These are phyloP conservation scores for Tipula helvola DNA, from an alignment of 2,888 invertebrate genomes.

Conservation along the genomic window DNA sequence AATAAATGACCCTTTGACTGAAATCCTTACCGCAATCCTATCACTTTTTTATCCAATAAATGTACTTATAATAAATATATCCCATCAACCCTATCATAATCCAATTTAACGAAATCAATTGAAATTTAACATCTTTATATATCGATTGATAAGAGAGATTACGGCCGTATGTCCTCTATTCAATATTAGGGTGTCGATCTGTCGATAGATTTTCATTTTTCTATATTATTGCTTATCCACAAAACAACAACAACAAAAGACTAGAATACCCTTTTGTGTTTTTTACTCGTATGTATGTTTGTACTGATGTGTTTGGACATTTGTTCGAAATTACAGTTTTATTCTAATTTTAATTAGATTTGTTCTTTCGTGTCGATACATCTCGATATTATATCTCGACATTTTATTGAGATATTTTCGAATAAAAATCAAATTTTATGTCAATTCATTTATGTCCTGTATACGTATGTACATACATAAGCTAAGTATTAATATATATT, in stretches of 20 bases:
- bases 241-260: background rate
- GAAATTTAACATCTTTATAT: background rate
- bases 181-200: background rate
- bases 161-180: background rate
- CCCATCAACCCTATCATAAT: background rate
- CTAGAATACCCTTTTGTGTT: background rate
- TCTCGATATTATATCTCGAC: background rate
- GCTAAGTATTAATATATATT: too few species aligned
- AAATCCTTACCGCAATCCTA: too few species aligned
- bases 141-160: background rate
- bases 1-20: too few species aligned
- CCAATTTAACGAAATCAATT: background rate
- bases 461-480: background rate
- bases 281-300: background rate
- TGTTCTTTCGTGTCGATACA: background rate
- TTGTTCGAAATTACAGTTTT: background rate
- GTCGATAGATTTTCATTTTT: background rate
- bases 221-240: background rate
- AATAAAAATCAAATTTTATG: background rate
- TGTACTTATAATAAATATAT: background rate
- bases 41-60: background rate
- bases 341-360: background rate
- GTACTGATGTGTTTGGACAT: background rate
- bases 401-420: background rate
- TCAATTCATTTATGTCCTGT: background rate